Base-by-base conservation (phyloP, 2,888 invertebrate species). In the Agelastica alni region DNA sequence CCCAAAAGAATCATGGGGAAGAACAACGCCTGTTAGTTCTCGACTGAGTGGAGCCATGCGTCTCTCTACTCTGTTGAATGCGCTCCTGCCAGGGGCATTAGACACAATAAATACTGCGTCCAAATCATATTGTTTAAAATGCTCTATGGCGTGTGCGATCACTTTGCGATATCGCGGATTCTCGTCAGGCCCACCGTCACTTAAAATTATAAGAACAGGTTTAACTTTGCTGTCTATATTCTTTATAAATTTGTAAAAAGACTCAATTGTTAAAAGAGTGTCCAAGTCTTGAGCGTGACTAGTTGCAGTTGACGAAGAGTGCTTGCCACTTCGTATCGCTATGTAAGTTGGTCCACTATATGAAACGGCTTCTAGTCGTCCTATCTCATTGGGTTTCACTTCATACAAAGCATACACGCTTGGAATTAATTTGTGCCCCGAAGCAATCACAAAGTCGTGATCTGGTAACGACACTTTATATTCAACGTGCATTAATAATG, bases 311-410 rank as follows among this genome's bases (percentile, higher is more conserved):
- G 60, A 60, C 0, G 56, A 56, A 32, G 47, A 52, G 52, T 65
- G 63, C 43, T 66, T 63, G 22, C 62, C 67, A 63, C 60, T 62
- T 28, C 64, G 59, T 22, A 63, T 71, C 63, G 74, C 69, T 32
- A 78, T 65, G 62, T 73, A 75, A 45, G 76, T 78, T 44, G 78
- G 76, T 9, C 77, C 78, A 49, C 65, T 69, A 73, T 37, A 74
- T 20, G 65, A 47, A 18, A 77, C 73, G 39, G 72, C 71, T 64
- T 71, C 51, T 52, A 66, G 62, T 36, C 63, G 56, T 41, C 70
- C 69, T 54, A 65, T 32, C 28, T 52, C 59, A 57, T 67, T 60
- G 13, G 42, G 37, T 34, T 64, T 62, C 4, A 74, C 63, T 30
- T 18, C 22, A 30, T 53, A 58, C 28, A 48, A 48, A 20, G 59